Evolutionary conservation across 2,113 vertebrate genomes (phyloP), one percentile per base, ranked within the genome.

Genomic region (Sturnira hondurensis): DNA sequence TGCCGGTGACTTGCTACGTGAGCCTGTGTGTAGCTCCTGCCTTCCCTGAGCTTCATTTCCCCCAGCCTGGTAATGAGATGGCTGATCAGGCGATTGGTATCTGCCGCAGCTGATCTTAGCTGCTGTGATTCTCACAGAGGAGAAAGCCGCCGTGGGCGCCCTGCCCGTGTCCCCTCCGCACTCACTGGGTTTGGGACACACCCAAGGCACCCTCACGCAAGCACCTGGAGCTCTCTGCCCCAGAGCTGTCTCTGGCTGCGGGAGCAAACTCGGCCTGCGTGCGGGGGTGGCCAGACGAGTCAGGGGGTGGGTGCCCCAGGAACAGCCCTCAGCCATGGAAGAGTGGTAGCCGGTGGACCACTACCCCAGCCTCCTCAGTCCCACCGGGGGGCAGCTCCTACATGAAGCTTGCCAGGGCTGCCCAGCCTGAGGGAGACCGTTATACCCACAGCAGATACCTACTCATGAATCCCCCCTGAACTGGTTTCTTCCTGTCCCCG

Each of bases 21-120:
- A 70, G 19, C 17, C 6, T 33, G 36, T 12, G 6, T 2, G 2
- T 6, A 0, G 45, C 70, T 63, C 43, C 41, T 33, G 0, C 45
- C 63, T 5, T 74, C 71, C 52, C 67, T 78, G 52, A 45, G 70
- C 41, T 47, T 86, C 1, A 1, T 61, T 63, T 41, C 3, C n/a
- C 80, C 41, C 36, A 7, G 20, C 22, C 43, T 71, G 52, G 78
- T 65, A 24, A 52, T 9, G 33, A 74, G 33, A 33, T 24, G 24
- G 22, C 50, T 7, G 58, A 19, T 38, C 1, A 2, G 58, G 24
- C 65, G 63, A 7, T 33, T 52, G 73, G 65, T 50, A 26, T 56
- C 15, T 4, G 38, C 38, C 9, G 14, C 0, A 2, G 22, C 22
- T 31, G 65, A 47, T 58, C 22, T 54, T 31, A 84, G 43, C 22